Evolutionary conservation across 2,797 vertebrate species (phyloP), one percentile per base, ranked within the genome.

Genomic region (Carapus acus): DNA sequence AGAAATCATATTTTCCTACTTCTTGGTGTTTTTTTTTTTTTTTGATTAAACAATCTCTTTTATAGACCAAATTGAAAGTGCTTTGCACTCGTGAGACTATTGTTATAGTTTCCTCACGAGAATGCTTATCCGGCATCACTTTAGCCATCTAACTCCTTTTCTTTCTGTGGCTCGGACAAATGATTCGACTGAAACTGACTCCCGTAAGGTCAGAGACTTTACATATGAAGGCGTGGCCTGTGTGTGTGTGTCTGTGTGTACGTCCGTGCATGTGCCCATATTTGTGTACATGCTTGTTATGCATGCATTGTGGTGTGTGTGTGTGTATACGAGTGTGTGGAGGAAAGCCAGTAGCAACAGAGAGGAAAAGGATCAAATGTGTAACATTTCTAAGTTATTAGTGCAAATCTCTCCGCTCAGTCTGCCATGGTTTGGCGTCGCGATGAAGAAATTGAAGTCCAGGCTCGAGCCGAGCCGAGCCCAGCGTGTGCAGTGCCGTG

Each of bases 401-500:
- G 2, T 48, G 17, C 22, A 41, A 18, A 22, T 59, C 7, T 71
- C 46, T 62, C 31, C 49, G 19, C 60, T 29, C 15, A 69, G 33
- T 51, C 27, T 49, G 47, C n/a, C 34, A 53, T 62, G 71, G 20
- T 18, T 49, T 27, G 33, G 36, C 49, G 63, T 14, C 22, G 21
- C 6, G 44, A 41, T 58, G 46, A 27, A 27, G 24, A 27, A 27
- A 54, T 61, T 0, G n/a, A 37, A 45, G 24, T 4, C 24, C 23
- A 34, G 34, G 6, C 29, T 38, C 50, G 31, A 18, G 24, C 34
- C 45, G 52, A 57, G 49, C 34, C 11, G 0, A 53, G 66, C 50
- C 68, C 77, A 80, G 73, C 76, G 68, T 49, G 57, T 62, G 54
- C 62, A 57, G 54, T 66, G 65, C 21, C 65, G 71, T 73, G 70